A percentile compares a stretch with the other conserved stretches of the same genome.
Evolutionary conservation across 2,797 vertebrate species (phyloP).

Genomic region (Xenentodon cancila): DNA sequence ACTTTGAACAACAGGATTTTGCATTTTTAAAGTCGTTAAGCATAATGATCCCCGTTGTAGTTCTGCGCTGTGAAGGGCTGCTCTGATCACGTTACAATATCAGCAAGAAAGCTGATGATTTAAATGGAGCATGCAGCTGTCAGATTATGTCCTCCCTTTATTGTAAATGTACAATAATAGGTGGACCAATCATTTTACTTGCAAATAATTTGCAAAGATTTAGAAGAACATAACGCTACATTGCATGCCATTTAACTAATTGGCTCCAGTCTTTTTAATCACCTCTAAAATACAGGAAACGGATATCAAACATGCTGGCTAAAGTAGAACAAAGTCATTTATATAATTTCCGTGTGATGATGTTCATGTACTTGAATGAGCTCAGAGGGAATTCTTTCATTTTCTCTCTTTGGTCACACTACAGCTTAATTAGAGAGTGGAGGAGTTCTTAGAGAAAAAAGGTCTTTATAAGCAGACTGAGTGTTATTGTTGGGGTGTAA

Average conservation of each 20-base stretch:
- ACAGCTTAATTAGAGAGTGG: conserved; percentile 68
- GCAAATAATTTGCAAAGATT: conserved; percentile 28
- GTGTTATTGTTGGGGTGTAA: conserved; percentile 33
- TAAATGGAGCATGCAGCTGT: conserved; percentile 18
- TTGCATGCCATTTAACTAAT: conserved; percentile 35
- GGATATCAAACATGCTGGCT: conserved; percentile 40
- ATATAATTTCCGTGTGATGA: conserved; percentile 58
- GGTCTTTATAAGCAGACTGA: conserved; percentile 34
- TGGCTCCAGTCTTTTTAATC: conserved; percentile 48
- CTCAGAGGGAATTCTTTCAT: conserved; percentile 66
- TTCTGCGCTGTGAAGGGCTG: too few relatives aligned
- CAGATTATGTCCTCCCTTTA: conserved; percentile 3
- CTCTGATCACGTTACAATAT: background rate
- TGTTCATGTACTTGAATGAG: conserved; percentile 67
- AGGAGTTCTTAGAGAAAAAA: conserved; percentile 40
- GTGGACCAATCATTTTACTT: conserved; percentile 3
- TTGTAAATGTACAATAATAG: background rate
- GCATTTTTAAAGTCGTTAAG: background rate
- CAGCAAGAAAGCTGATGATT: conserved; percentile 3
- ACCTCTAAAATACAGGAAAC: conserved; percentile 35
- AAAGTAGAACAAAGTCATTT: conserved; percentile 51
- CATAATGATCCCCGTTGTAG: too few relatives aligned
- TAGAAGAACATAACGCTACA: conserved; percentile 9
- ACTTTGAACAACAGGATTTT: too few relatives aligned
- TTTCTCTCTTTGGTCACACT: conserved; percentile 70